Evolutionary conservation across 2,113 vertebrate species (phyloP).

Genomic region (Gracilinanus agilis): DNA sequence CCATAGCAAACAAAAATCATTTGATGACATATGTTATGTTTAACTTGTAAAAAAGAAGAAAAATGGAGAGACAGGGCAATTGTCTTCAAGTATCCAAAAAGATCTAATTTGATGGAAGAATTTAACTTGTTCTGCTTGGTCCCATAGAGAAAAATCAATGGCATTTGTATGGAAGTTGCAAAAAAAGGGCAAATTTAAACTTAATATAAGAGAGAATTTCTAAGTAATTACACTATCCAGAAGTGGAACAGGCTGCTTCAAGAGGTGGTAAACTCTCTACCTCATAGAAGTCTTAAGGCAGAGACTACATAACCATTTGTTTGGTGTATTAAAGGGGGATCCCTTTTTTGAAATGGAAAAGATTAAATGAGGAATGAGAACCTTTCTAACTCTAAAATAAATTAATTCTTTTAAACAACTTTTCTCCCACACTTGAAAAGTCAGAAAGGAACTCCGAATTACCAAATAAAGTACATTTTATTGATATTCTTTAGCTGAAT

Average conservation of each 20-base stretch:
- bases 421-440: not conserved
- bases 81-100: not conserved
- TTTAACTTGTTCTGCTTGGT: not conserved
- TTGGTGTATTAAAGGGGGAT: not conserved
- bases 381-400: not conserved
- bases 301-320: not conserved
- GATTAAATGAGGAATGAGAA: not conserved
- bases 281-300: not conserved
- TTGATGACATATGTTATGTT: too few relatives aligned
- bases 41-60: not conserved
- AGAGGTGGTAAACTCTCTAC: too few relatives aligned
- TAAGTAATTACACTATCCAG: too few relatives aligned
- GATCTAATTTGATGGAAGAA: not conserved
- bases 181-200: not conserved
- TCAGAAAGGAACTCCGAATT: not conserved
- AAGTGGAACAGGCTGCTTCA: not conserved
- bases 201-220: not conserved
- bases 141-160: not conserved
- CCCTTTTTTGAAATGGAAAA: too few relatives aligned
- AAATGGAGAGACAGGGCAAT: not conserved
- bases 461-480: not conserved
- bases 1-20: too few relatives aligned
- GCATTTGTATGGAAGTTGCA: not conserved
- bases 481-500: not conserved
- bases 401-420: not conserved